A percentile compares a stretch with the other conserved stretches of the same genome.
Evolutionary conservation across 2,113 vertebrate species (phyloP).

Genomic region (Stercorarius parasiticus): DNA sequence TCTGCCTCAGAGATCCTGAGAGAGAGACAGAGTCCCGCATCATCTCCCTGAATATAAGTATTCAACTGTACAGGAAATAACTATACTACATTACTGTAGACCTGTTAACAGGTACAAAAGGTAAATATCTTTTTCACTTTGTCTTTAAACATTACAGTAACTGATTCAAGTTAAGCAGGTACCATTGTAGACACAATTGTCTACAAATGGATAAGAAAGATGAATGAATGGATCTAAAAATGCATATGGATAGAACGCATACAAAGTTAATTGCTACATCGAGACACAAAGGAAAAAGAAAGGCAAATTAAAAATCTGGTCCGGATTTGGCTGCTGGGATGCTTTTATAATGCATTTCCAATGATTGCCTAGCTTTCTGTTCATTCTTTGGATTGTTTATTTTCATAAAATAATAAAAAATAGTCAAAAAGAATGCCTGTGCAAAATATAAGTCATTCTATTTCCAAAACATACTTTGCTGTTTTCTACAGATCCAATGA

Average conservation of each 20-base stretch:
- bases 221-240: neutral
- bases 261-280: neutral
- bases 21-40: neutral
- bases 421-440: neutral
- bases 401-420: neutral
- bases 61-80: neutral
- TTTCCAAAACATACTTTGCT: neutral
- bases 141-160: neutral
- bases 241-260: rapidly evolving
- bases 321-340: neutral
- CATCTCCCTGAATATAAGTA: neutral
- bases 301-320: neutral
- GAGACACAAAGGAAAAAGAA: neutral
- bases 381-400: neutral
- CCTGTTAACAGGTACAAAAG: neutral
- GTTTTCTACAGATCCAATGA: neutral
- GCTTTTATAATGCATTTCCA: neutral
- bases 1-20: neutral
- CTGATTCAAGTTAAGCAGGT: neutral
- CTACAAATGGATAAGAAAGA: neutral
- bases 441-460: neutral
- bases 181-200: neutral
- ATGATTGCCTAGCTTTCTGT: neutral
- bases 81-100: neutral
- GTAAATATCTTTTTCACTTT: neutral